Base-by-base conservation (phyloP, 2,113 vertebrate genomes). In the Sphyrna mokarran region DNA sequence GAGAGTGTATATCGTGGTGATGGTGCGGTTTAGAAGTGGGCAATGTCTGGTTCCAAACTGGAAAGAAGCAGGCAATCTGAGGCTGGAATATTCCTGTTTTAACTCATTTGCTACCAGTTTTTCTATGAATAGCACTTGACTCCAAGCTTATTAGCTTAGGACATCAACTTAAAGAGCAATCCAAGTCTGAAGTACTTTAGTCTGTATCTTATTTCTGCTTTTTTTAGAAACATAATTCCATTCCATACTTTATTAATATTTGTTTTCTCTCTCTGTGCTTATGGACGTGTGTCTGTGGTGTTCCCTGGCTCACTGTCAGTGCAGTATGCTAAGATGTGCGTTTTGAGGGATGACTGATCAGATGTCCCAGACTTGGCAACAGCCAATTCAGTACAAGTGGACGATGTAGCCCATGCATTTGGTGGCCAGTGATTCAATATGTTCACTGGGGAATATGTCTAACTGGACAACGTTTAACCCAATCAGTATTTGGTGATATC, bases 1-100 rank as follows among this genome's bases (percentile, higher is more conserved):
- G 58, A 91, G 54, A 91, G 54, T 91, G 10, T 93, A 22, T 6
- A 93, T n/a, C 37, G 61, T 68, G 61, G 89, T 93, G 33, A 8
- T 91, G 89, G 18, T 91, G 63, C 66, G 58, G 58, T 66, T 91
- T 66, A 54, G 58, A 91, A 63, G 18, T 91, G 89, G 89, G 89
- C 58, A 63, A 18, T 91, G 33, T 3, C n/a, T n/a, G 58, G 29
- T 63, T 61, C 33, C 54, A 61, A 63, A 18, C 14, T 91, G 87
- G 54, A 63, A 91, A 54, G 87, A 58, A n/a, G 14, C 58, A 68
- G 33, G n/a, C 20, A 37, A 66, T 68, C 16, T 66, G 89, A 18
- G 8, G n/a, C 2, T n/a, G 48, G 23, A 90, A 18, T 68, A n/a
- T 68, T 93, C 33, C 63, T 91, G 61, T 22, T 93, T 66, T 37